phyloP scores from a whole-genome alignment of 2,113 vertebrate genomes.

The Theropithecus gelada region DNA sequence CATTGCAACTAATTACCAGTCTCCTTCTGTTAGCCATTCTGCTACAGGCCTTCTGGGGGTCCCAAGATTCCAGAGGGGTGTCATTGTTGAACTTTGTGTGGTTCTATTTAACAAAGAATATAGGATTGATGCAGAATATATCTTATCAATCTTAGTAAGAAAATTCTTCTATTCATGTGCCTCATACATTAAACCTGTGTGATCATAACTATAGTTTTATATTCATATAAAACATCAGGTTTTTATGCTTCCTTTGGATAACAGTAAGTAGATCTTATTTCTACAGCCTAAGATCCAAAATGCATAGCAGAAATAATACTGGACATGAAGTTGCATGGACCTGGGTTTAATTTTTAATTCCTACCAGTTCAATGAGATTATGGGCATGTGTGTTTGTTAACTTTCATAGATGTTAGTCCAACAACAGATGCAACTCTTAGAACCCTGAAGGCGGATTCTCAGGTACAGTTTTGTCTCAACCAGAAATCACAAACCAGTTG shows the following conservation, averaged over 20 bases:
- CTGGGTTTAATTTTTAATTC: not conserved
- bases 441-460: accelerated
- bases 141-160: not conserved
- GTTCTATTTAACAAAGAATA: not conserved
- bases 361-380: not conserved
- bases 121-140: not conserved
- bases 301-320: not conserved
- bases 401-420: not conserved
- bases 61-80: not conserved
- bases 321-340: not conserved
- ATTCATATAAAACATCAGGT: not conserved
- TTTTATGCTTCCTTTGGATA: not conserved
- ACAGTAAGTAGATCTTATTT: not conserved
- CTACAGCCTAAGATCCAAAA: not conserved
- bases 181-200: not conserved
- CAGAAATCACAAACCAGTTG: not conserved
- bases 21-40: not conserved
- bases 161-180: not conserved
- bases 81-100: not conserved
- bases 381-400: not conserved
- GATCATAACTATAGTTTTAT: not conserved
- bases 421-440: not conserved
- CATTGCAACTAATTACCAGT: accelerated
- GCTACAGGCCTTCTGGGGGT: not conserved
- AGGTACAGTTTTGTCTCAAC: not conserved